Conservation (phyloP, 1,140 invertebrate species). For the Matsumurasca onukii region DNA sequence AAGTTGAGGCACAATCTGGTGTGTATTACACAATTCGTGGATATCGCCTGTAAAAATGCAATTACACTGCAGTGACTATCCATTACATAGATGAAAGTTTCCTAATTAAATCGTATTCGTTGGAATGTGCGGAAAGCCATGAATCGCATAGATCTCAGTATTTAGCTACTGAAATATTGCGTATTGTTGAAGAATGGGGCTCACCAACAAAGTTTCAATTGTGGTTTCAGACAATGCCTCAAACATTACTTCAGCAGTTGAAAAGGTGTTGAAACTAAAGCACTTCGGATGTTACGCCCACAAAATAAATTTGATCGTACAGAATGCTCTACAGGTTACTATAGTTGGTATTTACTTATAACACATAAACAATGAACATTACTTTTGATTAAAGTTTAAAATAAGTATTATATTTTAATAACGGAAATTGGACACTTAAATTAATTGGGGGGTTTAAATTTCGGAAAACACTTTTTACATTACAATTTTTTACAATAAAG, state of each 20-base stretch:
- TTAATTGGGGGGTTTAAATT: no score
- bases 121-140: conserved; percentile 3
- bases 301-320: conserved; percentile 15
- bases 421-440: no score
- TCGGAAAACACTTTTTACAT: no score
- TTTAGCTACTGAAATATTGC: not conserved
- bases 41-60: conserved; percentile 5
- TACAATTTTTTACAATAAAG: no score
- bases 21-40: not conserved
- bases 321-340: not conserved
- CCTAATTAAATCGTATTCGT: not conserved
- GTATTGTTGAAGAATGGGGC: conserved; percentile 2
- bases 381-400: no score
- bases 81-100: conserved; percentile 11
- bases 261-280: conserved; percentile 14
- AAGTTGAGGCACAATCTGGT: not conserved
- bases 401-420: no score
- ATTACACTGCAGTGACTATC: conserved; percentile 3
- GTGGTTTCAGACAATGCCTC: conserved; percentile 2
- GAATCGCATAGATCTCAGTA: conserved; percentile 11
- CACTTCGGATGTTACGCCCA: conserved; percentile 24
- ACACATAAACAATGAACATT: no score
- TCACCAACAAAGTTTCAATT: not conserved
- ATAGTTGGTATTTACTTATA: no score
- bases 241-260: not conserved